Conservation (phyloP, 2,888 invertebrate genomes). For the Harpalus rufipes region DNA sequence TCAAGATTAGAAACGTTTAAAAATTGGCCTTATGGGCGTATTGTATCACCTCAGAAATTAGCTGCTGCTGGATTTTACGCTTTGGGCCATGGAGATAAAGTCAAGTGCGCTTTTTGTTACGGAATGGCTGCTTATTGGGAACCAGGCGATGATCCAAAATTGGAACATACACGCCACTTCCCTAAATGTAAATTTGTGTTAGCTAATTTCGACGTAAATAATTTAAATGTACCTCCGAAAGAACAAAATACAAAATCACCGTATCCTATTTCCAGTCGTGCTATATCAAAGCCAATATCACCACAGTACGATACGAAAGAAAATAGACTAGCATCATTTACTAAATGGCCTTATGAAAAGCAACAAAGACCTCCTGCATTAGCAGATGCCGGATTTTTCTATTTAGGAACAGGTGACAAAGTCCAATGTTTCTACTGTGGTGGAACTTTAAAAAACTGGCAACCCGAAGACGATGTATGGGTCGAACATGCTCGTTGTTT, state of each 20-base stretch:
- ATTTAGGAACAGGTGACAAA: not conserved
- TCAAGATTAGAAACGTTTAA: not conserved
- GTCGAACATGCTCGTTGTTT: not conserved
- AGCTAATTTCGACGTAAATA: conserved; percentile 76
- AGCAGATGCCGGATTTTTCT: not conserved
- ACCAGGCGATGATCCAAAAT: conserved; percentile 83
- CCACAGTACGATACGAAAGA: not conserved
- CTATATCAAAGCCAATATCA: not conserved
- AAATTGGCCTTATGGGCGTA: not conserved
- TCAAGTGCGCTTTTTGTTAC: conserved; percentile 90
- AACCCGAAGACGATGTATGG: not conserved
- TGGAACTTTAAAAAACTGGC: not conserved
- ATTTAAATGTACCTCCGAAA: conserved; percentile 69
- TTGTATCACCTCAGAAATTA: not conserved
- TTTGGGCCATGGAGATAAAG: conserved; percentile 84
- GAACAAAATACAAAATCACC: not conserved
- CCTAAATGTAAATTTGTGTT: conserved; percentile 80
- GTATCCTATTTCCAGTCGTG: not conserved
- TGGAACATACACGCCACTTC: conserved; percentile 83
- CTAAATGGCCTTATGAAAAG: not conserved
- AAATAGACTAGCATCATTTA: not conserved
- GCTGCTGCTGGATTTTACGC: conserved; percentile 71
- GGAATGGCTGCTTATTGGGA: conserved; percentile 84
- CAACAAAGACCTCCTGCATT: not conserved
- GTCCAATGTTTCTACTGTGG: not conserved